These are phyloP conservation scores for Martes martes DNA, from an alignment of 2,113 vertebrate genomes.

Conservation along the genomic window DNA sequence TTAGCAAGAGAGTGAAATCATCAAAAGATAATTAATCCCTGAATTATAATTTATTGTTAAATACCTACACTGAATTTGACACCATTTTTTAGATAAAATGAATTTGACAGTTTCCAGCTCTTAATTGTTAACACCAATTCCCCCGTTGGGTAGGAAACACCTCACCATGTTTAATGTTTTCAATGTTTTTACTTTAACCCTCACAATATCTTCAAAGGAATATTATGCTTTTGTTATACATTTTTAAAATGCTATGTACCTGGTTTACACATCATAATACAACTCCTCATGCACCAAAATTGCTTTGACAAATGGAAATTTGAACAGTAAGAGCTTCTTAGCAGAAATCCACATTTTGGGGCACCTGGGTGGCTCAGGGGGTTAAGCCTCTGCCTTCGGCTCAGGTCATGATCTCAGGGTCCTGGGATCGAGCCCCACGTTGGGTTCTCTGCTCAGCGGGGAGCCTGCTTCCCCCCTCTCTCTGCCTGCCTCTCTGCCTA, in stretches of 20 bases:
- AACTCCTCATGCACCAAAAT: not conserved
- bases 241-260: not conserved
- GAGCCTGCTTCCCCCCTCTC: too few species aligned
- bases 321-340: constrained; percentile 45
- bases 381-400: too few species aligned
- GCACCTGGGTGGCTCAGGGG: too few species aligned
- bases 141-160: not conserved
- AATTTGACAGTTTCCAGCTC: constrained; percentile 12
- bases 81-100: not conserved
- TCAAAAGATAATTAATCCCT: not conserved
- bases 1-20: not conserved
- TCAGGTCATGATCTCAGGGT: too few species aligned
- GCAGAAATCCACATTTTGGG: constrained; percentile 14
- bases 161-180: constrained; percentile 18
- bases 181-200: not conserved
- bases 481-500: too few species aligned
- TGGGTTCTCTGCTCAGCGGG: too few species aligned
- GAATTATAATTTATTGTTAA: constrained; percentile 22
- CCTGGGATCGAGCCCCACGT: too few species aligned
- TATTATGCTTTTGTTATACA: constrained; percentile 46
- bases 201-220: constrained; percentile 29
- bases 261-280: constrained; percentile 4
- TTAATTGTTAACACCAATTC: constrained; percentile 5
- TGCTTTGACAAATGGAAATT: constrained; percentile 24
- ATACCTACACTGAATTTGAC: constrained; percentile 13